Percentiles rank a stretch among this genome's conserved stretches.
Evolutionary conservation across 2,888 invertebrate genomes (phyloP).

Genomic region (Laspeyria flexula): DNA sequence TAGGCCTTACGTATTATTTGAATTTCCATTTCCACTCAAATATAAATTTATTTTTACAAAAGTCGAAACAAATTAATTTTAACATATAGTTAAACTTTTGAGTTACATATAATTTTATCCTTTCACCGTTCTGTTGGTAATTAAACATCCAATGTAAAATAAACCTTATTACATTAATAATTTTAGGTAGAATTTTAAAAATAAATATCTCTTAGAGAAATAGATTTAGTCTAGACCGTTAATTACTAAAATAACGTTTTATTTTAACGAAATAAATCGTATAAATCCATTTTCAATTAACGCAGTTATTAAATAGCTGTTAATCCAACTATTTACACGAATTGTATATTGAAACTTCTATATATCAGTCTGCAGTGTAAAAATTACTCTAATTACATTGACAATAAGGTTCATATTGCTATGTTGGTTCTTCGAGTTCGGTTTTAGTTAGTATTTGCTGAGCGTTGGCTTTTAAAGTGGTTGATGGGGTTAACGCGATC

Average conservation of each 20-base stretch:
- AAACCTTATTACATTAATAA: background rate
- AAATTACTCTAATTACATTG: conserved; percentile 70
- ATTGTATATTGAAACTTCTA: conserved; percentile 70
- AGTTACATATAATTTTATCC: background rate
- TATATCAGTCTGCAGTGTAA: conserved; percentile 83
- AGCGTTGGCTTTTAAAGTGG: conserved; percentile 63
- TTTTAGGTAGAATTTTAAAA: conserved; percentile 5
- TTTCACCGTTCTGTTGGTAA: background rate
- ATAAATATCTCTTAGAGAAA: conserved; percentile 31
- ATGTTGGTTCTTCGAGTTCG: conserved; percentile 76
- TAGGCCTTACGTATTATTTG: no score
- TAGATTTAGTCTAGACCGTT: conserved; percentile 21
- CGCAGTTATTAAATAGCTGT: conserved; percentile 39
- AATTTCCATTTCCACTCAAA: no score
- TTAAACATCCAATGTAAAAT: no score
- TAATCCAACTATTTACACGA: conserved; percentile 58
- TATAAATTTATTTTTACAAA: no score
- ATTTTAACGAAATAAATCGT: conserved; percentile 12
- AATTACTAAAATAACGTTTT: conserved; percentile 26
- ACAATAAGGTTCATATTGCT: conserved; percentile 65
- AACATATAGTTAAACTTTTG: background rate
- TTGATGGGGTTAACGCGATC: conserved; percentile 64
- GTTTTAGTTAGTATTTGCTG: conserved; percentile 53
- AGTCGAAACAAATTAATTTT: no score
- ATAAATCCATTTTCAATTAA: conserved; percentile 28